phyloP scores from a whole-genome alignment of 2,113 vertebrate genomes.

The Odontophorus gujanensis region DNA sequence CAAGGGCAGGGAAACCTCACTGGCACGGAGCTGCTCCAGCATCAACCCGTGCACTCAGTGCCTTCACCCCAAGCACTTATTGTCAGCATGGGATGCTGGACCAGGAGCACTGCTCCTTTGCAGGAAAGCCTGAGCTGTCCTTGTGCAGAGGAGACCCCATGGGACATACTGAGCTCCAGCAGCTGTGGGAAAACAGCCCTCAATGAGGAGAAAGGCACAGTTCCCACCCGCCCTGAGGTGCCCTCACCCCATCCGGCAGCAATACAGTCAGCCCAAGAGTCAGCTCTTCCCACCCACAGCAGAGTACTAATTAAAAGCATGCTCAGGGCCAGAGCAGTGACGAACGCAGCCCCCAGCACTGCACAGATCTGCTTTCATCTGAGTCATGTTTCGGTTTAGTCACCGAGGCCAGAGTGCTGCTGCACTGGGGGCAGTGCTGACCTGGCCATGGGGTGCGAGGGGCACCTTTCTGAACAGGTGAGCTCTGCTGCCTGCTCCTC shows the following conservation, averaged over 20 bases:
- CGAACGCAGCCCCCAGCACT: background rate
- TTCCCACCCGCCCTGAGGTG: background rate
- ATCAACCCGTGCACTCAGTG: fast-evolving
- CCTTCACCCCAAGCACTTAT: background rate
- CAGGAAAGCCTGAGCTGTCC: background rate
- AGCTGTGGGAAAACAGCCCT: background rate
- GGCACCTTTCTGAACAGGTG: background rate
- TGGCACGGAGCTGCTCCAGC: background rate
- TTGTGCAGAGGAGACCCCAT: background rate
- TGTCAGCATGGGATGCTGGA: fast-evolving
- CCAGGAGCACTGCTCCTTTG: fast-evolving
- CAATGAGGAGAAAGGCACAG: background rate
- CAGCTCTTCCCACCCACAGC: constrained; percentile 30
- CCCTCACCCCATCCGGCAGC: background rate
- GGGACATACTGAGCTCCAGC: background rate
- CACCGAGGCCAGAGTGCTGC: background rate
- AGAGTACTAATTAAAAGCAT: constrained; percentile 51
- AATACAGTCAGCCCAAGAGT: background rate
- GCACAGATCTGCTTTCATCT: background rate
- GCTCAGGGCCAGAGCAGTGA: constrained; percentile 2
- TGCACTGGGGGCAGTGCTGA: background rate
- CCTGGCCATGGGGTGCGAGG: fast-evolving
- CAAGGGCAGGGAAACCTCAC: fast-evolving
- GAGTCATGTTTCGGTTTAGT: background rate
- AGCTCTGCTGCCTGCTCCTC: background rate